Evolutionary conservation across 2,113 vertebrate species (phyloP).

Genomic region (Elaphurus davidianus): DNA sequence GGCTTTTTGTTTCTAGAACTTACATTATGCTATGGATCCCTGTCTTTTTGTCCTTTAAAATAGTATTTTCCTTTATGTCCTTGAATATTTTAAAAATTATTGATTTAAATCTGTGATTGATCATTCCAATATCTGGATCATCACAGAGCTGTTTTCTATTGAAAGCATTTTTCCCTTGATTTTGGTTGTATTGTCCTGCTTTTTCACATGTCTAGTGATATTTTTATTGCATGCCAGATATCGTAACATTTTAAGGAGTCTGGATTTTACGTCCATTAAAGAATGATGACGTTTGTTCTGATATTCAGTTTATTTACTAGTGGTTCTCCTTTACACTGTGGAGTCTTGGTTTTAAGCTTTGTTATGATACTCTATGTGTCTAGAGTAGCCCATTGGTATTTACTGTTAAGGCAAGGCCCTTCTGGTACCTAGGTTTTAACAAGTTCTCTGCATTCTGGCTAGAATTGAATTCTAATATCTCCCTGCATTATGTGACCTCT

Average conservation of each 20-base stretch:
- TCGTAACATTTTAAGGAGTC: background rate
- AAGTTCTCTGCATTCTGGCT: background rate
- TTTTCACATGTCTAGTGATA: background rate
- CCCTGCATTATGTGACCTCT: background rate
- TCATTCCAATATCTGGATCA: background rate
- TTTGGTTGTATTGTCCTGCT: background rate
- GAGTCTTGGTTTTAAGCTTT: background rate
- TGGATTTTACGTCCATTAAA: background rate
- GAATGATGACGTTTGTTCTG: background rate
- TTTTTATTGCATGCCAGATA: background rate
- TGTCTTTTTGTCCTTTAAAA: background rate
- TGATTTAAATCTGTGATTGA: background rate
- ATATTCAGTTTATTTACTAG: background rate
- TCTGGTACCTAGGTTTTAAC: background rate
- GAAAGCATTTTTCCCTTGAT: background rate
- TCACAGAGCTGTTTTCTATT: background rate
- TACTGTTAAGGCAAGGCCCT: background rate
- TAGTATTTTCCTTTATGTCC: background rate
- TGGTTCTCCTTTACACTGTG: background rate
- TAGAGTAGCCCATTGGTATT: background rate
- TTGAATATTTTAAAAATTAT: background rate
- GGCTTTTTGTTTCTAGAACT: background rate
- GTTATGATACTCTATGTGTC: background rate
- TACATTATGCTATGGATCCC: background rate
- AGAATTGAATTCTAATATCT: background rate